Percentiles rank a stretch among this genome's conserved stretches.
Conservation (phyloP, 2,888 invertebrate species). For the Coecobrya sp. region DNA sequence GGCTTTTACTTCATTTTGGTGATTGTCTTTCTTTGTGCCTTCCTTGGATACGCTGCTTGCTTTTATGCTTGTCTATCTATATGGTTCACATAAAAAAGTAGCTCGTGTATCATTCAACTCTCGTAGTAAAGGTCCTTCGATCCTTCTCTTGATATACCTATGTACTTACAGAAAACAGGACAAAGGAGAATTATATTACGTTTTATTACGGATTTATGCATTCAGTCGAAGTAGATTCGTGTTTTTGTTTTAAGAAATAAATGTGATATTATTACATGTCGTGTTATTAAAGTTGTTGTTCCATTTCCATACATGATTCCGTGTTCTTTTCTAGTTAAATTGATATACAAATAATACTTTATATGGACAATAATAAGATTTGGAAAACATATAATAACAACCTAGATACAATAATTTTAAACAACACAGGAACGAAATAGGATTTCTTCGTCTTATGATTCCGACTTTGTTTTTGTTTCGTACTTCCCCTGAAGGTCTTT, state of each 20-base stretch:
- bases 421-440: neutral
- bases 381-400: neutral
- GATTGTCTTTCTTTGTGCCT: neutral
- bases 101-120: neutral
- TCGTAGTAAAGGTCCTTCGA: neutral
- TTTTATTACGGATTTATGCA: constrained; percentile 22
- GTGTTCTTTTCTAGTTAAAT: neutral
- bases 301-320: too few relatives aligned
- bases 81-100: constrained; percentile 12
- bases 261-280: neutral
- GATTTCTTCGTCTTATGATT: neutral
- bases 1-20: neutral
- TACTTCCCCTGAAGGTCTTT: neutral
- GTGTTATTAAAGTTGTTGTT: neutral
- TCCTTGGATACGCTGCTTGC: neutral
- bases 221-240: neutral
- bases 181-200: neutral
- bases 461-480: neutral
- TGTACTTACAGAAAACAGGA: neutral
- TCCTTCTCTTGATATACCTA: neutral
- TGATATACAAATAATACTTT: too few relatives aligned
- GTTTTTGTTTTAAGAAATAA: neutral
- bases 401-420: neutral
- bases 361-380: neutral
- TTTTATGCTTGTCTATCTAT: neutral